phyloP scores from a whole-genome alignment of 2,797 vertebrate genomes.

The Myotis pilosus region DNA sequence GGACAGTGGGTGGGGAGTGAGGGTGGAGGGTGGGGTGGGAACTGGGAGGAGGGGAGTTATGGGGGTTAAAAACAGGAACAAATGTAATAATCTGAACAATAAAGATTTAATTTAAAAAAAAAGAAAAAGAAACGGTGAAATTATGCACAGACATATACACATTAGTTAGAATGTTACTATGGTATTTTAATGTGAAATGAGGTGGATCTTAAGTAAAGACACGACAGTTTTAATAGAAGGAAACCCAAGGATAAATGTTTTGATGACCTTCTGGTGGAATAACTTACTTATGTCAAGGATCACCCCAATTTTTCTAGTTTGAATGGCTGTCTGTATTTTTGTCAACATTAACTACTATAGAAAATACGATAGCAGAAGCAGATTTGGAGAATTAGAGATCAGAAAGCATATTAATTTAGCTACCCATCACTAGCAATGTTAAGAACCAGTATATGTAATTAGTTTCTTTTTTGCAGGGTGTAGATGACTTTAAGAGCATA shows the following conservation, averaged over 20 bases:
- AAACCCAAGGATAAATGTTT: not conserved
- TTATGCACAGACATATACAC: not conserved
- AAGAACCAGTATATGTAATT: not conserved
- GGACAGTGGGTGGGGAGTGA: too few species aligned
- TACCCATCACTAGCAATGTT: not conserved
- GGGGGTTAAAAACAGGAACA: too few species aligned
- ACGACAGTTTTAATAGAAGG: not conserved
- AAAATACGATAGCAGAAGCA: not conserved
- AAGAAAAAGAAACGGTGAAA: not conserved
- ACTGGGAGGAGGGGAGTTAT: too few species aligned
- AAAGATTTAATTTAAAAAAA: too few species aligned
- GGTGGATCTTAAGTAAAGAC: not conserved
- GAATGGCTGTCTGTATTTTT: not conserved
- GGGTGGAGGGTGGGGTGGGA: too few species aligned
- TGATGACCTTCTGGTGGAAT: not conserved
- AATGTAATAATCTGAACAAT: too few species aligned
- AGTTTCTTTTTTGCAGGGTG: not conserved
- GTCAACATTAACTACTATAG: not conserved
- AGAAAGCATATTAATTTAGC: not conserved
- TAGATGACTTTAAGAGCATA: not conserved
- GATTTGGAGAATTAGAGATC: not conserved
- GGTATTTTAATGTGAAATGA: not conserved
- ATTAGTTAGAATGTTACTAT: not conserved
- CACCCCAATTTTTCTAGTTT: not conserved
- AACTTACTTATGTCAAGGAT: not conserved